Percentiles rank a stretch among this genome's conserved stretches.
Evolutionary conservation across 2,888 invertebrate genomes (phyloP).

Genomic region (Cyclophora albipunctata): DNA sequence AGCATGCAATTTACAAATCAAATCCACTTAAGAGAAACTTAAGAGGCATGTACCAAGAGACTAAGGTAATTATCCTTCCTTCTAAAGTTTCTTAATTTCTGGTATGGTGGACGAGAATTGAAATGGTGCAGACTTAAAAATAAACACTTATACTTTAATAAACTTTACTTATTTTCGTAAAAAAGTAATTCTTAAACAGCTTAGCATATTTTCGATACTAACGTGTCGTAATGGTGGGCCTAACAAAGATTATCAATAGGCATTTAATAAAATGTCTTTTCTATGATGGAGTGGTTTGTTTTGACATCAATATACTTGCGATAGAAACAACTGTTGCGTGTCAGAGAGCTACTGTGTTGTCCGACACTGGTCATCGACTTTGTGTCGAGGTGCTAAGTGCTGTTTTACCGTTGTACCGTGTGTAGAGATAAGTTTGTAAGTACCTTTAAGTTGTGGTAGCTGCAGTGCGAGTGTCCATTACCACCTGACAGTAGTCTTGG

Average conservation of each 20-base stretch:
- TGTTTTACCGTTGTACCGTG: constrained; percentile 1
- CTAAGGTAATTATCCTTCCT: too few relatives aligned
- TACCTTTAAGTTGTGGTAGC: constrained; percentile 18
- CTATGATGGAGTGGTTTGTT: constrained; percentile 58
- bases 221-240: constrained; percentile 51
- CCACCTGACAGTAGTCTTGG: constrained; percentile 68
- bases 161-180: too few relatives aligned
- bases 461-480: constrained; percentile 49
- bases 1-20: too few relatives aligned
- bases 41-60: too few relatives aligned
- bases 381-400: constrained; percentile 4
- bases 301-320: constrained; percentile 14
- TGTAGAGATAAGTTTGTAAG: constrained; percentile 9
- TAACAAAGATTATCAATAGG: constrained; percentile 39
- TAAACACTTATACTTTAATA: too few relatives aligned
- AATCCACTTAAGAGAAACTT: too few relatives aligned
- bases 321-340: too few relatives aligned
- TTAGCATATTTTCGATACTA: constrained; percentile 46
- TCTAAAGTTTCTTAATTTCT: too few relatives aligned
- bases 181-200: constrained; percentile 14
- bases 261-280: constrained; percentile 56
- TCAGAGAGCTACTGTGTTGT: too few relatives aligned
- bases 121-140: too few relatives aligned
- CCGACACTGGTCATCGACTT: constrained; percentile 3
- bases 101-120: too few relatives aligned